Evolutionary conservation across 2,797 vertebrate species (phyloP).

Genomic region (Heliangelus exortis): DNA sequence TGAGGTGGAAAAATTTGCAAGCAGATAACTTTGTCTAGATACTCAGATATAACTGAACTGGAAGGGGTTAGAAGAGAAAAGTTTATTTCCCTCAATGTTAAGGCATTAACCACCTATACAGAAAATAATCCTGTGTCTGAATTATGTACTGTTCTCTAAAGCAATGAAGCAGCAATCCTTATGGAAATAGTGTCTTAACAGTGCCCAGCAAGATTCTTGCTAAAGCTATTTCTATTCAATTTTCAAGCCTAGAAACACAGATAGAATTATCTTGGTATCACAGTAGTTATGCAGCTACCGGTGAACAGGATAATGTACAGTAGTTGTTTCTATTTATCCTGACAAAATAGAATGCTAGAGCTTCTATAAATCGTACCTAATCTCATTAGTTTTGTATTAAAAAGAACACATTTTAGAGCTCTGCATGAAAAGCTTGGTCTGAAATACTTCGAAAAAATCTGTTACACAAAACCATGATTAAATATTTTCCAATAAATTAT

Average conservation of each 20-base stretch:
- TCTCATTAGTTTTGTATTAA: constrained; percentile 1
- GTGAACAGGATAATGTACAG: not conserved
- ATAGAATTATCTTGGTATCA: not conserved
- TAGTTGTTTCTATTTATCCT: constrained; percentile 1
- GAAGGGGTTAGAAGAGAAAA: not conserved
- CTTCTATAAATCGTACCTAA: not conserved
- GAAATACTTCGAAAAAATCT: not conserved
- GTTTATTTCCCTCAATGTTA: not conserved
- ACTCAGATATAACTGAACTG: not conserved
- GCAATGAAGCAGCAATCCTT: constrained; percentile 18
- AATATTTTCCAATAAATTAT: not conserved
- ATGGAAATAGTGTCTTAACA: constrained; percentile 5
- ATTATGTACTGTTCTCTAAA: constrained; percentile 1
- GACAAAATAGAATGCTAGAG: not conserved
- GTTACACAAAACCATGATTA: not conserved
- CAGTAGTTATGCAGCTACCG: not conserved
- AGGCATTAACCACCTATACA: not conserved
- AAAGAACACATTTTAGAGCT: not conserved
- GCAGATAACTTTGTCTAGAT: not conserved
- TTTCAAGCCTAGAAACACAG: constrained; percentile 12
- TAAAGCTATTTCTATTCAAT: constrained; percentile 1
- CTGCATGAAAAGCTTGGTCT: not conserved
- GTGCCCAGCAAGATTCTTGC: not conserved
- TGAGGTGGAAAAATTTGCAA: not conserved
- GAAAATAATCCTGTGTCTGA: not conserved